Percentiles rank a stretch among this genome's conserved stretches.
Conservation (phyloP, 2,113 vertebrate species). For the Engystomops pustulosus region DNA sequence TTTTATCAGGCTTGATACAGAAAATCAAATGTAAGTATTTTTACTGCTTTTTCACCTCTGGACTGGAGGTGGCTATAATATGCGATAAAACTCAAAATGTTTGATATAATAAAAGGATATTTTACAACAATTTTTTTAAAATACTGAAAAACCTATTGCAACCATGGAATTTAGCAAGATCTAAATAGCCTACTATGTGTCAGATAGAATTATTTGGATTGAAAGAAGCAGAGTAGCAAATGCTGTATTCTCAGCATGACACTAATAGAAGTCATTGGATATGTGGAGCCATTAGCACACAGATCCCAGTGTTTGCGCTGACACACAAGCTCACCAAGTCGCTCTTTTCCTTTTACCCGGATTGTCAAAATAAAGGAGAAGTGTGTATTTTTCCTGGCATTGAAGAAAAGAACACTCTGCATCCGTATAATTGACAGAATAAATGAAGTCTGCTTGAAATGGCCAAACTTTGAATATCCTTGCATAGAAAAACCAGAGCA, state of each 20-base stretch:
- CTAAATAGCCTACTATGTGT: conserved; percentile 1
- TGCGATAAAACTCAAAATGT: neutral
- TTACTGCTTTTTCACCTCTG: neutral
- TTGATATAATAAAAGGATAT: neutral
- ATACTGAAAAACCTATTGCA: neutral
- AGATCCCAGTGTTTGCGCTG: conserved; percentile 41
- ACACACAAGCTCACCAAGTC: conserved; percentile 40
- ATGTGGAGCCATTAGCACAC: conserved; percentile 11
- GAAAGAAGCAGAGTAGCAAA: conserved; percentile 13
- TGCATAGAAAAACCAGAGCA: conserved; percentile 86
- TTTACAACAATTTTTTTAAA: neutral
- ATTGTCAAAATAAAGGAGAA: conserved; percentile 66
- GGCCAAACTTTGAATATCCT: conserved; percentile 79
- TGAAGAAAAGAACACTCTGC: conserved; percentile 65
- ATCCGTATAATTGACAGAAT: conserved; percentile 62
- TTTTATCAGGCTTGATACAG: too few relatives aligned
- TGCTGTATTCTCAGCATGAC: conserved; percentile 20
- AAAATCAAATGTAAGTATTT: neutral
- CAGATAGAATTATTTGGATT: conserved; percentile 16
- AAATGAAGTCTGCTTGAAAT: conserved; percentile 74
- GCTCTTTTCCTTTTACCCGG: conserved; percentile 1
- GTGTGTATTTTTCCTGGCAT: conserved; percentile 66
- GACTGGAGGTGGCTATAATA: neutral
- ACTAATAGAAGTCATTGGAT: conserved; percentile 26
- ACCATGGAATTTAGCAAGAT: neutral